Percentiles rank a stretch among this genome's conserved stretches.
Conservation (phyloP, 2,113 vertebrate species). For the Larimichthys polyactis region DNA sequence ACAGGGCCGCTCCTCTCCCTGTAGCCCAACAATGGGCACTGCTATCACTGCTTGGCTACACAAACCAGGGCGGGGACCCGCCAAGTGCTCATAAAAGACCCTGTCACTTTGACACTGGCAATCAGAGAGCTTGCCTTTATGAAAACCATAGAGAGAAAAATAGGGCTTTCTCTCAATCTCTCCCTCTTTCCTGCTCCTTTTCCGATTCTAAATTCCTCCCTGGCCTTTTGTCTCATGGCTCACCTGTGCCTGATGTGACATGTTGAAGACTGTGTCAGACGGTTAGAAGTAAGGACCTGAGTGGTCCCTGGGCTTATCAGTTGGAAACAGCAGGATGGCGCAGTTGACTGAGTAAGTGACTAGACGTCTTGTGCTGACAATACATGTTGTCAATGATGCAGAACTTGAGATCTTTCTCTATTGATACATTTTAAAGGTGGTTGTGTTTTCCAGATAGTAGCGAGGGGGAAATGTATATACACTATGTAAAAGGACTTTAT, state of each 20-base stretch:
- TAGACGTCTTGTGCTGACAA: background rate
- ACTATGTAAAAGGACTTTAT: background rate
- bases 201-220: constrained; percentile 49
- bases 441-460: background rate
- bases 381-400: background rate
- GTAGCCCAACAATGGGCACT: constrained; percentile 78
- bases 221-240: constrained; percentile 49
- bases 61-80: constrained; percentile 80
- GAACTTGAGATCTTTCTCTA: background rate
- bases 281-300: constrained; percentile 10
- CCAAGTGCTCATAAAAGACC: constrained; percentile 79
- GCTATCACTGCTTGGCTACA: constrained; percentile 83
- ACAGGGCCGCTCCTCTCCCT: constrained; percentile 69
- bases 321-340: background rate
- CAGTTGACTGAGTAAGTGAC: background rate
- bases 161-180: constrained; percentile 60
- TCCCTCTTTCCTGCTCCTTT: constrained; percentile 54
- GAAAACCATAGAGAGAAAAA: constrained; percentile 73
- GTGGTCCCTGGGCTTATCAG: constrained; percentile 3
- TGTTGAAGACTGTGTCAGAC: constrained; percentile 21
- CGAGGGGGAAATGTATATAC: background rate
- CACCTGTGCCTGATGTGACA: constrained; percentile 62
- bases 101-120: constrained; percentile 81
- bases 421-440: background rate
- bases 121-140: constrained; percentile 77